Conservation (phyloP, 2,113 vertebrate genomes). For the Mus musculus region GRCm39 chr11:23343501-23344000, state of each 20-base stretch:
- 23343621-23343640: no score
- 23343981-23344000: not conserved
- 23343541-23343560: no score
- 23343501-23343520: no score
- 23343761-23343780: constrained; percentile 98
- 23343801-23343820: constrained; percentile 98
- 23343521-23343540: no score
- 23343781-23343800: constrained; percentile 97
- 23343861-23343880: constrained; percentile 98
- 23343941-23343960: constrained; percentile 91
- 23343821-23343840: constrained; percentile 98
- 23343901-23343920: constrained; percentile 98
- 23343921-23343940: constrained; percentile 94
- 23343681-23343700: no score
- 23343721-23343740: no score
- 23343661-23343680: constrained; percentile 8
- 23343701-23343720: no score
- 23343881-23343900: constrained; percentile 98
- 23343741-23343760: constrained; percentile 95
- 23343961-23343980: constrained; percentile 85
- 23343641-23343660: not conserved
- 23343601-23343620: no score
- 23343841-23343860: constrained; percentile 99
- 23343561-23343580: no score
- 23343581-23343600: no score